Conservation (phyloP, 2,888 invertebrate genomes). For the Drosophila ezoana region DNA sequence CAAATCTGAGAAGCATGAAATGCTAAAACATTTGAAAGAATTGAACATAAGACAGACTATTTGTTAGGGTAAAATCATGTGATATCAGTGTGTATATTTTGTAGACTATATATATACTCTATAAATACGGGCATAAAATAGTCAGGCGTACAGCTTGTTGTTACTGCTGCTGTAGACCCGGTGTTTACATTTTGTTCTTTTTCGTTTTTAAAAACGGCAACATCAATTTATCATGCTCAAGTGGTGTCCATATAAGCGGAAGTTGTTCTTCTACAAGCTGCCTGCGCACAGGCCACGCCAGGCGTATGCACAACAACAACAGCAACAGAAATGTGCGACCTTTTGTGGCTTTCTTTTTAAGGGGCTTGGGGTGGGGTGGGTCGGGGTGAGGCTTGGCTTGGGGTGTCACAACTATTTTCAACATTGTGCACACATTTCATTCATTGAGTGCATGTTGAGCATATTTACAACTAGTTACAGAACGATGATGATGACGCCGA, state of each 20-base stretch:
- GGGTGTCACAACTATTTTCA: conserved; percentile 74
- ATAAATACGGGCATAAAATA: conserved; percentile 14
- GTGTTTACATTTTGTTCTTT: conserved; percentile 37
- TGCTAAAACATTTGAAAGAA: neutral
- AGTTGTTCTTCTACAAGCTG: conserved; percentile 61
- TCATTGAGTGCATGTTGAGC: conserved; percentile 77
- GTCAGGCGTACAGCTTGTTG: neutral
- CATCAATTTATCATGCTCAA: conserved; percentile 76
- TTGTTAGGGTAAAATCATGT: neutral
- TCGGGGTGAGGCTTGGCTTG: conserved; percentile 5
- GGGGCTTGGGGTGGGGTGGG: conserved; percentile 8
- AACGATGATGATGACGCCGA: conserved; percentile 28
- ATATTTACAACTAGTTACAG: conserved; percentile 73
- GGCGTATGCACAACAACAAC: conserved; percentile 64
- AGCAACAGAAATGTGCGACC: conserved; percentile 25
- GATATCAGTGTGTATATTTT: neutral
- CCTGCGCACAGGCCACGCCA: conserved; percentile 55
- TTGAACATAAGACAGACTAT: neutral
- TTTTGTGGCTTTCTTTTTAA: conserved; percentile 26
- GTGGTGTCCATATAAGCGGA: conserved; percentile 77
- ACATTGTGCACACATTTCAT: conserved; percentile 78
- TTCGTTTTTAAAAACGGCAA: conserved; percentile 51
- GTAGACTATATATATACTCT: neutral
- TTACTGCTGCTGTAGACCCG: conserved; percentile 1
- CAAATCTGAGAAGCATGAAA: neutral